Evolutionary conservation across 2,888 invertebrate genomes (phyloP).

Genomic region (Masnerella sp.): DNA sequence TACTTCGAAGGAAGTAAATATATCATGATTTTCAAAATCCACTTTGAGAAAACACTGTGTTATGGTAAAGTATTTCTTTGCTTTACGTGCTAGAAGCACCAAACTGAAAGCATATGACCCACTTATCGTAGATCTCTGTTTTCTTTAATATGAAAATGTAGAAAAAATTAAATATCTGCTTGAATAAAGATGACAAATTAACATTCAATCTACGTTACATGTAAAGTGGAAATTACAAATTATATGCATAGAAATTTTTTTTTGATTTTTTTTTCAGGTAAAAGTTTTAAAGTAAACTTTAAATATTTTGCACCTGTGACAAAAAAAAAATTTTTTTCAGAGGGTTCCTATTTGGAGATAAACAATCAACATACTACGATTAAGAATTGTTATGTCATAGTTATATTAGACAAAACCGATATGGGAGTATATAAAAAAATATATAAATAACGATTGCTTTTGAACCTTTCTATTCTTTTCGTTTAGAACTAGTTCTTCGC

Average conservation of each 20-base stretch:
- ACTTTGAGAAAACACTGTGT: constrained; percentile 38
- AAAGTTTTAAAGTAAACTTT: too few relatives aligned
- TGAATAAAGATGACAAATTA: constrained; percentile 41
- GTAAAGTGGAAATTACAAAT: too few relatives aligned
- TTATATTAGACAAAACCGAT: too few relatives aligned
- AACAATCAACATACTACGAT: too few relatives aligned
- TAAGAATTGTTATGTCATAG: too few relatives aligned
- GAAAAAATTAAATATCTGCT: constrained; percentile 51
- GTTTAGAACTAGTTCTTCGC: neutral
- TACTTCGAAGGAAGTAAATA: constrained; percentile 31
- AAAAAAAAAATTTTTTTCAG: too few relatives aligned
- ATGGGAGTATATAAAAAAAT: too few relatives aligned
- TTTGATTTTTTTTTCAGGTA: neutral
- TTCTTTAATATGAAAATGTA: constrained; percentile 50
- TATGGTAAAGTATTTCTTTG: constrained; percentile 49
- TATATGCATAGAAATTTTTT: too few relatives aligned
- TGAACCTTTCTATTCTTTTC: constrained; percentile 7
- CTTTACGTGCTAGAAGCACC: constrained; percentile 40
- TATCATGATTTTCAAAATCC: constrained; percentile 37
- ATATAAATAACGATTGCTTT: constrained; percentile 11
- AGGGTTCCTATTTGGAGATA: too few relatives aligned
- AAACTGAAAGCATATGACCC: constrained; percentile 55
- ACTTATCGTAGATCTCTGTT: constrained; percentile 54
- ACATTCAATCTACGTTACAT: constrained; percentile 24
- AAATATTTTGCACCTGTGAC: too few relatives aligned